Conservation (phyloP, 1,140 invertebrate species). For the Penaeus indicus region DNA sequence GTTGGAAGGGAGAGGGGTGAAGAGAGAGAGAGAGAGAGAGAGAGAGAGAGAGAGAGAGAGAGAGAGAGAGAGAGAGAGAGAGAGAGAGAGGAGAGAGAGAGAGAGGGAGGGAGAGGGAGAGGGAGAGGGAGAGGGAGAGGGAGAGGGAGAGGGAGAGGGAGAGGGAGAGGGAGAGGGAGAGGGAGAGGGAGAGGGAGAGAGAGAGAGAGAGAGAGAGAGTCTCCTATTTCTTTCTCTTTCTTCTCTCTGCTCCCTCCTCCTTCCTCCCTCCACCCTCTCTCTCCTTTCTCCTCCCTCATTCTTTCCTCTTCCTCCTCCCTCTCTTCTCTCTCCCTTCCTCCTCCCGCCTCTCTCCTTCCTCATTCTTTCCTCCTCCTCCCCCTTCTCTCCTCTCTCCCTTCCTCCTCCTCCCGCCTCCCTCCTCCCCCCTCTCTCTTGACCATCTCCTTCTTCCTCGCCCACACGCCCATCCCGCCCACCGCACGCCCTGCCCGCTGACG, state of each 20-base stretch:
- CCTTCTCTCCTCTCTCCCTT: too few relatives aligned
- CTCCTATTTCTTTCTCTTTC: neutral
- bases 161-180: neutral
- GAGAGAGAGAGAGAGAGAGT: conserved; percentile 29
- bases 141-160: conserved; percentile 31
- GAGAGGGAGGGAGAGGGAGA: neutral
- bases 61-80: neutral
- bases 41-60: neutral
- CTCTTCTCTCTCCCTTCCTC: too few relatives aligned
- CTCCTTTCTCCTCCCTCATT: neutral
- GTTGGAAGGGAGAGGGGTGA: neutral
- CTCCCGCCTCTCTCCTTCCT: neutral
- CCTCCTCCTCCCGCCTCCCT: neutral
- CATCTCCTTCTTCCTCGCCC: conserved; percentile 11
- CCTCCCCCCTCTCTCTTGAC: neutral
- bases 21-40: neutral
- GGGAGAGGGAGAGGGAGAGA: conserved; percentile 24
- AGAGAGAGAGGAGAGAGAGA: neutral
- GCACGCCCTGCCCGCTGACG: neutral
- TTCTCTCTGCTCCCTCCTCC: neutral
- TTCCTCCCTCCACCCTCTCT: neutral
- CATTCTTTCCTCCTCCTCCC: neutral
- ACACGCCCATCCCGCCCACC: neutral
- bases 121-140: conserved; percentile 5
- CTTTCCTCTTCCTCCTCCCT: neutral